A percentile compares a stretch with the other conserved stretches of the same genome.
These are phyloP conservation scores for Pheucticus melanocephalus DNA, from an alignment of 2,113 vertebrate species.

Conservation along the genomic window DNA sequence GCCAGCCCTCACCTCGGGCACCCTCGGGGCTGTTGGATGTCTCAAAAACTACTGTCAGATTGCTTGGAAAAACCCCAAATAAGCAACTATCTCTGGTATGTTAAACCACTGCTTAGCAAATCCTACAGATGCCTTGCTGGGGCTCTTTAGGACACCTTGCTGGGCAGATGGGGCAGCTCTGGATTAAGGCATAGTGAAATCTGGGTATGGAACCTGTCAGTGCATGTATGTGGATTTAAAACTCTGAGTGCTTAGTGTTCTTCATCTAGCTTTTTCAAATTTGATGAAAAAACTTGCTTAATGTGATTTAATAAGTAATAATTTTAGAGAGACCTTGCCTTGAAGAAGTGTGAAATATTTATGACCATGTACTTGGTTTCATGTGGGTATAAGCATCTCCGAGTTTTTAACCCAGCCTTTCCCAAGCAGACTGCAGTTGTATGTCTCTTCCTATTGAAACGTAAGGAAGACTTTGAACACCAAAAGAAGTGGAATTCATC, in stretches of 20 bases:
- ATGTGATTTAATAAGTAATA: background rate
- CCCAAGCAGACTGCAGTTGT: background rate
- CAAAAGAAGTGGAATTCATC: background rate
- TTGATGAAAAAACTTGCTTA: background rate
- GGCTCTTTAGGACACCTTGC: background rate
- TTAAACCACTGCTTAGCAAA: background rate
- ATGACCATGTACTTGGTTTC: accelerated
- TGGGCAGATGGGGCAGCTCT: background rate
- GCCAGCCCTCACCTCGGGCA: accelerated
- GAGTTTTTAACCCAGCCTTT: background rate
- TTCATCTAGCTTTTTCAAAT: background rate
- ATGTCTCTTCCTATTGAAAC: background rate
- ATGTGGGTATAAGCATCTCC: background rate
- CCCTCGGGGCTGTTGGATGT: accelerated
- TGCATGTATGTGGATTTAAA: background rate
- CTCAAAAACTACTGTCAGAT: background rate
- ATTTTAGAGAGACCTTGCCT: background rate
- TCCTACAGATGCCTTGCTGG: background rate
- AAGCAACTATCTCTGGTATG: accelerated
- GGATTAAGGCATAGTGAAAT: background rate
- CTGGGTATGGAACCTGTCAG: background rate
- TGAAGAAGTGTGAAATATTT: background rate
- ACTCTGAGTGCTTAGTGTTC: background rate
- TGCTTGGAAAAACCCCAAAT: accelerated
- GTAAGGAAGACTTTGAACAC: background rate